Evolutionary conservation across 2,888 invertebrate species (phyloP).

Genomic region (Acronicta leporina): DNA sequence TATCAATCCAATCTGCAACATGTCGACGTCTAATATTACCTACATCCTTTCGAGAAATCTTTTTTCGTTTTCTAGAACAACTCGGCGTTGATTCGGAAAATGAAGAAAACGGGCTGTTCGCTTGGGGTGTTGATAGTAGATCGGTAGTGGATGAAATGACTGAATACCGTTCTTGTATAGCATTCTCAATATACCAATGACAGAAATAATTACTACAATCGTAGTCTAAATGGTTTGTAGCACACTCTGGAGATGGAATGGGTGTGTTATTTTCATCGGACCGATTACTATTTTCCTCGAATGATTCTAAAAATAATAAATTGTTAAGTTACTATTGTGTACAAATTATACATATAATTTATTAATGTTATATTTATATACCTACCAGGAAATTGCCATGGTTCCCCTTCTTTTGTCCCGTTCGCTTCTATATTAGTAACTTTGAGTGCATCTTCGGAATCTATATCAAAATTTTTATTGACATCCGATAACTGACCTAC

Average conservation of each 20-base stretch:
- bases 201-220: not conserved
- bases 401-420: slow-evolving; percentile 2
- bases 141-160: too few species aligned
- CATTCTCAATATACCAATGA: slow-evolving; percentile 4
- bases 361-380: slow-evolving; percentile 1
- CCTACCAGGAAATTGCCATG: slow-evolving; percentile 2
- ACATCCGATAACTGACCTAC: too few species aligned
- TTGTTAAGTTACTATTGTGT: too few species aligned
- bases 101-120: too few species aligned
- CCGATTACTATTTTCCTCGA: not conserved
- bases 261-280: slow-evolving; percentile 4
- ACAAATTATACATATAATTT: too few species aligned
- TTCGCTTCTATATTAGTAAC: not conserved
- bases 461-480: too few species aligned
- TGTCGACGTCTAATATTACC: slow-evolving; percentile 3
- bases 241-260: slow-evolving; percentile 3
- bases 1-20: slow-evolving; percentile 3
- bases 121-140: too few species aligned
- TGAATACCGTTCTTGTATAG: not conserved
- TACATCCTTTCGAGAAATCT: not conserved
- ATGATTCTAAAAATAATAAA: too few species aligned
- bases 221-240: slow-evolving; percentile 4
- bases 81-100: too few species aligned
- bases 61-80: too few species aligned
- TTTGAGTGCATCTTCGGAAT: too few species aligned